Percentiles rank a stretch among this genome's conserved stretches.
Evolutionary conservation across 92 coral and sea anemone genomes (phyloP).

Genomic region (Palythoa grandiflora): DNA sequence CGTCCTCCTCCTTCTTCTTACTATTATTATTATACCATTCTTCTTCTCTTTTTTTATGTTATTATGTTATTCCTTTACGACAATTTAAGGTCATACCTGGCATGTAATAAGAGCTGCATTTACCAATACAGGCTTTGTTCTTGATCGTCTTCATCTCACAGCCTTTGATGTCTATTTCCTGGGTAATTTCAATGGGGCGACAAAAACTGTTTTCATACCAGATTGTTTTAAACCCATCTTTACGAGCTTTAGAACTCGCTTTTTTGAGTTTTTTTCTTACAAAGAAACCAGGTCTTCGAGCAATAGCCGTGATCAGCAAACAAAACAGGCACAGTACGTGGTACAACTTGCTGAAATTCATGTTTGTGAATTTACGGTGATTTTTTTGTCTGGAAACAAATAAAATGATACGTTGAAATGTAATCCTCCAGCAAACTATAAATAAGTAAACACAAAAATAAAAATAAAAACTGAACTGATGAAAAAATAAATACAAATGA

Average conservation of each 20-base stretch:
- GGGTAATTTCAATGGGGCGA: neutral
- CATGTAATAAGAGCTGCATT: conserved; percentile 20
- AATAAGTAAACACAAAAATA: no score
- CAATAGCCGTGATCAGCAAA: neutral
- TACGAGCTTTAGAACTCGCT: neutral
- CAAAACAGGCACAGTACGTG: neutral
- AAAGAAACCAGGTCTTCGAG: neutral
- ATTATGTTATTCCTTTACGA: neutral
- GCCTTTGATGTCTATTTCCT: conserved; percentile 7
- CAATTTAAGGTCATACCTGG: conserved; percentile 6
- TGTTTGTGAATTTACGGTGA: no score
- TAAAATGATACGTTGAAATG: no score
- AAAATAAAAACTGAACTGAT: no score
- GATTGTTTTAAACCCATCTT: neutral
- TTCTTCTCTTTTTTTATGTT: neutral
- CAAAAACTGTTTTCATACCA: conserved; percentile 1
- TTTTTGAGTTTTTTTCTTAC: neutral
- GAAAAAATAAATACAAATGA: no score
- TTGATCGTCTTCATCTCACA: neutral
- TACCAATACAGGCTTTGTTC: conserved; percentile 16
- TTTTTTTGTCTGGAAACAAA: no score
- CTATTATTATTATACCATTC: neutral
- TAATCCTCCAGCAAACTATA: no score
- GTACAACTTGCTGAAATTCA: neutral
- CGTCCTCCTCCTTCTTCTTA: neutral